Conservation (phyloP, 2,113 vertebrate genomes). For the Parus major region DNA sequence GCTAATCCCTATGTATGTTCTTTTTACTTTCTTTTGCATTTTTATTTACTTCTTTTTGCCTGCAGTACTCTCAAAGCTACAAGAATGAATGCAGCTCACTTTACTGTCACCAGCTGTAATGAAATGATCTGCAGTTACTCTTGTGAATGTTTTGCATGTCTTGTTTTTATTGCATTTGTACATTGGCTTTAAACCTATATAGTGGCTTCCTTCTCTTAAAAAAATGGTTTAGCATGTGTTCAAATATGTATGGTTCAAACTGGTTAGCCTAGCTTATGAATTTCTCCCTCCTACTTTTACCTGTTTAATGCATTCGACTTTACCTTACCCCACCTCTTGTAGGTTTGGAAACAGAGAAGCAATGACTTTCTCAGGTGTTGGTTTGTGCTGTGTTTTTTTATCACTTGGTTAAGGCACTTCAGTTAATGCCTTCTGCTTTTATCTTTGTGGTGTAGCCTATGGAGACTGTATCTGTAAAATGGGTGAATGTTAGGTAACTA, state of each 20-base stretch:
- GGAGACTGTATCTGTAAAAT: not conserved
- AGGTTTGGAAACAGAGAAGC: not conserved
- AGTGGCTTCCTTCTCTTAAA: not conserved
- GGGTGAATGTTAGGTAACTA: not conserved
- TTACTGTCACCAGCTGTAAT: not conserved
- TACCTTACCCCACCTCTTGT: not conserved
- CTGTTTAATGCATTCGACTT: not conserved
- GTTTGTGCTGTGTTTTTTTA: not conserved
- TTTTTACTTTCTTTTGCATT: not conserved
- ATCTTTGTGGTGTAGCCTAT: not conserved
- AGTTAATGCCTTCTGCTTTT: not conserved
- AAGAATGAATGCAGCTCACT: not conserved
- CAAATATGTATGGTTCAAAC: not conserved
- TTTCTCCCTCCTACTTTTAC: conserved; percentile 3
- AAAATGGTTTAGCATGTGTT: not conserved
- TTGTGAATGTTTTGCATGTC: not conserved
- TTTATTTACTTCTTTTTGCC: not conserved
- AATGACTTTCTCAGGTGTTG: not conserved
- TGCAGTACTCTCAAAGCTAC: not conserved
- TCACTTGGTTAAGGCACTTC: not conserved
- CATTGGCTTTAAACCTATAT: not conserved
- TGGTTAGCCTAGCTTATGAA: not conserved
- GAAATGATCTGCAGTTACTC: not conserved
- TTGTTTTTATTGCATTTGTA: not conserved
- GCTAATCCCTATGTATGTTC: not conserved